Evolutionary conservation across 2,888 invertebrate genomes (phyloP).

Genomic region (Eupithecia subfuscata): DNA sequence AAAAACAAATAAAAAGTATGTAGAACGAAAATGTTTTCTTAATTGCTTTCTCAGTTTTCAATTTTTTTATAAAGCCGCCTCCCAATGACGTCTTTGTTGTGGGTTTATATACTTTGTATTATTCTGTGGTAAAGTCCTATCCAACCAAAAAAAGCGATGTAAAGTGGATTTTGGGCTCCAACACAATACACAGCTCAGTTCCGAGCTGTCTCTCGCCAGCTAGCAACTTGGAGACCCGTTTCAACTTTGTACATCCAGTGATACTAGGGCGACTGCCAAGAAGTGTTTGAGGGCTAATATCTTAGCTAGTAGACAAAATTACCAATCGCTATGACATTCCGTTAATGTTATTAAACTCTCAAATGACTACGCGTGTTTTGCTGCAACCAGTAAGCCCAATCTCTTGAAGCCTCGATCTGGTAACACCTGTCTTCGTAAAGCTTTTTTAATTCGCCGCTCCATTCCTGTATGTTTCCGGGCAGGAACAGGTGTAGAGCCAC

Average conservation of each 20-base stretch:
- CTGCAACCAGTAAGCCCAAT: neutral
- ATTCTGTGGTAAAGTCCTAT: too few species aligned
- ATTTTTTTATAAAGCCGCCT: neutral
- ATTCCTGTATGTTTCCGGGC: constrained; percentile 25
- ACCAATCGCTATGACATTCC: neutral
- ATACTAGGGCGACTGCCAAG: neutral
- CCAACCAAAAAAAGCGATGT: too few species aligned
- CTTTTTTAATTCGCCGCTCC: constrained; percentile 18
- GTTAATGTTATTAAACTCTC: neutral
- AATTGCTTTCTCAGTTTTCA: neutral
- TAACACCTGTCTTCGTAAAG: constrained; percentile 25
- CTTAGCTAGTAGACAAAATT: neutral
- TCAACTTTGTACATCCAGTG: neutral
- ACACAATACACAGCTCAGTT: neutral
- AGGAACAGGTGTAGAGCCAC: constrained; percentile 26
- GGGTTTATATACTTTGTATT: neutral
- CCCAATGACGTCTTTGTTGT: neutral
- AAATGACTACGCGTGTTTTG: neutral
- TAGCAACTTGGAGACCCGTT: neutral
- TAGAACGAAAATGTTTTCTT: neutral
- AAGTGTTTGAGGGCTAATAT: neutral
- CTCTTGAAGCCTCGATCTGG: constrained; percentile 9
- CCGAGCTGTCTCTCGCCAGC: neutral
- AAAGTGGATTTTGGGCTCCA: neutral
- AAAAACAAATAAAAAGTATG: neutral